Evolutionary conservation across 2,113 vertebrate genomes (phyloP), one percentile per base, ranked within the genome.

Genomic region (Anhinga rufa): DNA sequence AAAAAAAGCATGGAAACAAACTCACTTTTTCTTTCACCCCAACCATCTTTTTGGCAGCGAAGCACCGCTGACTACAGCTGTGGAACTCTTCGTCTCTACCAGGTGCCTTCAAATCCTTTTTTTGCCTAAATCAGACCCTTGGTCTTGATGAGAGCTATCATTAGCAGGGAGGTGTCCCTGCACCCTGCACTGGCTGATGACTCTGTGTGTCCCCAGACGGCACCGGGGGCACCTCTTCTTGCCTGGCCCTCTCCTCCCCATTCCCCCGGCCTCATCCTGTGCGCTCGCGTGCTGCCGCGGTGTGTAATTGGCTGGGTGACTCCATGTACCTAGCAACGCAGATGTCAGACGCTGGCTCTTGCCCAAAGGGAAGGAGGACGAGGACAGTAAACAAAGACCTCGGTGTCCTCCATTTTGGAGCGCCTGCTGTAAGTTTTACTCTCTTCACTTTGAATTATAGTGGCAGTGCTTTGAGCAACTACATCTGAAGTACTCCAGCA

Each of bases 401-500:
- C 14, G 19, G 88, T 92, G 95, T 95, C 95, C 96, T 98, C 97
- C 93, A 85, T 93, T 87, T 96, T 97, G 97, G 97, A 97, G 82
- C 13, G 95, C 96, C 96, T 97, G 95, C 93, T 95, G 95, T 60
- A 97, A 95, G 93, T 94, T 97, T 97, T 94, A 95, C 90, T 97
- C 96, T 97, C 94, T 97, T 96, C 93, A 96, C 94, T 94, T 92
- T 97, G 97, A 98, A 92, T 96, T 91, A 93, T 97, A 93, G 94
- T 98, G 98, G 97, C 98, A 98, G 97, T 79, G 95, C 98, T 98
- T 96, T 97, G 95, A 98, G 98, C 98, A 93, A 98, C 94, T 96
- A 93, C 95, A 95, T 95, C 78, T 49, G 81, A 95, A 97, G 83
- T 97, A 93, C 92, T 96, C 89, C 78, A 88, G 94, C 92, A 95